Base-by-base conservation (phyloP, 2,113 vertebrate genomes). In the Crotalus helleri region DNA sequence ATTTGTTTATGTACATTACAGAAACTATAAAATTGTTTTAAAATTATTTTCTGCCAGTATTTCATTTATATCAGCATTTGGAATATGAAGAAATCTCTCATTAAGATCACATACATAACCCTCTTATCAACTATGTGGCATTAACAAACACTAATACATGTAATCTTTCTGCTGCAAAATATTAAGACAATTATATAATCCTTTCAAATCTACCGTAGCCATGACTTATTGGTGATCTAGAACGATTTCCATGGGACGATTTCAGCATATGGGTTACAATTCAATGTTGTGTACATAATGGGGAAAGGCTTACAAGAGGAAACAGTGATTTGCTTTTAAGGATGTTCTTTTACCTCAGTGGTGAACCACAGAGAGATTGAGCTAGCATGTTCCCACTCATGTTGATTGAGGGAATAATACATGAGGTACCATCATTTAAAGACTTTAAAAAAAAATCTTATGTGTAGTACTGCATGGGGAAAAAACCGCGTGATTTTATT, bases 1-100 rank as follows among this genome's bases (percentile, higher is more conserved):
- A 89, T 88, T 95, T 96, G 96, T 95, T 97, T 96, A 95, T 96
- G 92, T 90, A 55, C 92, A 89, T 39, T 88, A 92, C 89, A 0
- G 0, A 85, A 96, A 96, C 97, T 96, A 96, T 90, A 85, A 51
- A 9, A 51, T 51, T 51, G 8, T 94, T 89, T 92, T n/a, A 94
- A n/a, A 96, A 96, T 92, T 97, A 55, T 85, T 87, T 92, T 44
- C 95, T 95, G 93, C 69, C 17, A 74, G 69, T 19, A 74, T 74
- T 74, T 74, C 13, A 87, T 95, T 96, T 96, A 6, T 94, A 91
- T 0, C 0, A 12, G 33, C 91, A 94, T 81, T 85, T 95, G 11
- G 39, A 17, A 93, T 92, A 94, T 53, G 59, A 94, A 13, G 49
- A 15, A 93, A 33, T 53, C 1, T 96, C 85, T 95, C 90, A 95